phyloP scores from a whole-genome alignment of 2,888 invertebrate species.

The Abscondita cerata region DNA sequence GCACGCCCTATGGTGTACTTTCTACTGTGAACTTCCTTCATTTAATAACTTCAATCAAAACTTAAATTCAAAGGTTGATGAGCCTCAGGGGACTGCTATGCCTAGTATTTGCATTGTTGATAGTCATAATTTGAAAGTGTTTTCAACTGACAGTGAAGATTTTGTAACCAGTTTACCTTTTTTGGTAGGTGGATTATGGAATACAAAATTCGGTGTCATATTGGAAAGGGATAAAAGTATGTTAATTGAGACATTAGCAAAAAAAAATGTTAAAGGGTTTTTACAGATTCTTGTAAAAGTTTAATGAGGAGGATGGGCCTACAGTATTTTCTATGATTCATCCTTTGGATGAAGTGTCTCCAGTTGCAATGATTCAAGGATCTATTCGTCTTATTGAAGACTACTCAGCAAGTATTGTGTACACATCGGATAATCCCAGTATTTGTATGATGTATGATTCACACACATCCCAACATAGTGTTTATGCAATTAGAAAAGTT shows the following conservation, averaged over 20 bases:
- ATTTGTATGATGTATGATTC: conserved; percentile 83
- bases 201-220: conserved; percentile 83
- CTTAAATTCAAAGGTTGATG: conserved; percentile 61
- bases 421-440: conserved; percentile 78
- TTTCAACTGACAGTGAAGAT: conserved; percentile 81
- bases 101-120: conserved; percentile 78
- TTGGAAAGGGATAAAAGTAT: conserved; percentile 71
- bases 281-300: neutral
- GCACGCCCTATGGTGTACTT: conserved; percentile 79
- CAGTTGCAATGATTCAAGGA: conserved; percentile 76
- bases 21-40: conserved; percentile 65
- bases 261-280: conserved; percentile 46
- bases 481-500: conserved; percentile 82
- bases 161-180: conserved; percentile 82
- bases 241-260: conserved; percentile 4
- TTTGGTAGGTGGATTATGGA: conserved; percentile 83
- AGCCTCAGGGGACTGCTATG: conserved; percentile 63
- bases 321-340: conserved; percentile 86
- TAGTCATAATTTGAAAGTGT: conserved; percentile 77
- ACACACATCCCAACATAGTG: conserved; percentile 78
- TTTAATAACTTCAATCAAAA: conserved; percentile 55
- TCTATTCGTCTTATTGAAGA: conserved; percentile 69
- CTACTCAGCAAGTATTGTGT: conserved; percentile 71
- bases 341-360: conserved; percentile 90
- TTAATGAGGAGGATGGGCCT: conserved; percentile 65